phyloP scores from a whole-genome alignment of 2,888 invertebrate species.

The Caenorhabditis panamensis region DNA sequence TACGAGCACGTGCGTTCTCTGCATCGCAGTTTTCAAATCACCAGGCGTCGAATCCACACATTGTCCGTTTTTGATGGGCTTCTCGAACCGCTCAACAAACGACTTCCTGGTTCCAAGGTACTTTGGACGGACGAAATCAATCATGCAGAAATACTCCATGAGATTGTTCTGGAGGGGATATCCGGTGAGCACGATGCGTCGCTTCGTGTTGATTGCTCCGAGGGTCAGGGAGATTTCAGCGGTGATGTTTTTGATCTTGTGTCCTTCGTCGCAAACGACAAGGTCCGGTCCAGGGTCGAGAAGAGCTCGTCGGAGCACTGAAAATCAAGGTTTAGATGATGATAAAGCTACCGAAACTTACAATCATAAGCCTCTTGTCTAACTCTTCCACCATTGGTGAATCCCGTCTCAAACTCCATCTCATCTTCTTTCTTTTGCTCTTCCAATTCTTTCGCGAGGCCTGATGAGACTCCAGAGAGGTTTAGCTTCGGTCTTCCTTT shows the following conservation, averaged over 20 bases:
- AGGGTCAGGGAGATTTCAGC: conserved; percentile 96
- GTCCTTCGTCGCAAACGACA: conserved; percentile 96
- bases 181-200: conserved; percentile 95
- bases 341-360: conserved; percentile 28
- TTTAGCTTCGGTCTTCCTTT: conserved; percentile 59
- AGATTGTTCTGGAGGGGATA: conserved; percentile 98
- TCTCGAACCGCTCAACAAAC: conserved; percentile 98
- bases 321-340: conserved; percentile 6
- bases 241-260: conserved; percentile 97
- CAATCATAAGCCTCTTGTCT: conserved; percentile 63
- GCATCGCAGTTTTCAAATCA: conserved; percentile 94
- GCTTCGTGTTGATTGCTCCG: conserved; percentile 92
- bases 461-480: conserved; percentile 46
- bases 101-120: conserved; percentile 93
- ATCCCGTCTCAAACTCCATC: conserved; percentile 54
- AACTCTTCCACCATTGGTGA: conserved; percentile 64
- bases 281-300: conserved; percentile 94
- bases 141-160: conserved; percentile 84
- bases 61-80: conserved; percentile 98
- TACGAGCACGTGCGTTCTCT: conserved; percentile 95
- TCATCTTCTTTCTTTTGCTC: conserved; percentile 37
- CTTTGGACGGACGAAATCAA: conserved; percentile 96
- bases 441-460: conserved; percentile 11
- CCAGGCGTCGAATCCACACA: conserved; percentile 93
- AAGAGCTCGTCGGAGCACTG: conserved; percentile 82